Conservation (phyloP, 2,888 invertebrate species). For the Drosophila pegasa region DNA sequence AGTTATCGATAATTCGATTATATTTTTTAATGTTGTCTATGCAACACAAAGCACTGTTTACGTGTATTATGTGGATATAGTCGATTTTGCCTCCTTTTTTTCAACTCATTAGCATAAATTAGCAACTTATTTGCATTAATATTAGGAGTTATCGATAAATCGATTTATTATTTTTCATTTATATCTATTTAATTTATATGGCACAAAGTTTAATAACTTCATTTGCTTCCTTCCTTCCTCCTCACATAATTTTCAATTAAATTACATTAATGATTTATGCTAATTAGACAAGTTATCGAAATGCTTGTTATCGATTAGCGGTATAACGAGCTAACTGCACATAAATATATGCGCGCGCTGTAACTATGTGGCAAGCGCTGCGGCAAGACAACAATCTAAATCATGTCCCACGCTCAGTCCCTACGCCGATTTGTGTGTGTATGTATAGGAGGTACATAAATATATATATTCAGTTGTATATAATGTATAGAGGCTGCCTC, state of each 20-base stretch:
- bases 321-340: neutral
- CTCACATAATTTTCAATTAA: conserved; percentile 1
- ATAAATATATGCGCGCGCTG: conserved; percentile 2
- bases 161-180: too few species aligned
- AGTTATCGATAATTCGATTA: too few species aligned
- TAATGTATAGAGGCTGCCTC: neutral
- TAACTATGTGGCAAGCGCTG: neutral
- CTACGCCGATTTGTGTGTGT: too few species aligned
- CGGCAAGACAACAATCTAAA: conserved; percentile 2
- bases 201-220: neutral
- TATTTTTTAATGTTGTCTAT: too few species aligned
- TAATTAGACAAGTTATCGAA: neutral
- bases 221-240: neutral
- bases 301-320: neutral
- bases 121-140: too few species aligned
- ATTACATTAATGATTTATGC: neutral
- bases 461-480: too few species aligned
- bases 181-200: neutral
- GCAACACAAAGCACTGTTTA: too few species aligned
- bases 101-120: too few species aligned
- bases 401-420: neutral
- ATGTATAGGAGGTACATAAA: too few species aligned
- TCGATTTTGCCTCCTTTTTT: too few species aligned
- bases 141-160: neutral
- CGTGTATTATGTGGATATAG: too few species aligned